Evolutionary conservation across 2,113 vertebrate genomes (phyloP), one percentile per base, ranked within the genome.

Genomic region (Antechinus stuartii): DNA sequence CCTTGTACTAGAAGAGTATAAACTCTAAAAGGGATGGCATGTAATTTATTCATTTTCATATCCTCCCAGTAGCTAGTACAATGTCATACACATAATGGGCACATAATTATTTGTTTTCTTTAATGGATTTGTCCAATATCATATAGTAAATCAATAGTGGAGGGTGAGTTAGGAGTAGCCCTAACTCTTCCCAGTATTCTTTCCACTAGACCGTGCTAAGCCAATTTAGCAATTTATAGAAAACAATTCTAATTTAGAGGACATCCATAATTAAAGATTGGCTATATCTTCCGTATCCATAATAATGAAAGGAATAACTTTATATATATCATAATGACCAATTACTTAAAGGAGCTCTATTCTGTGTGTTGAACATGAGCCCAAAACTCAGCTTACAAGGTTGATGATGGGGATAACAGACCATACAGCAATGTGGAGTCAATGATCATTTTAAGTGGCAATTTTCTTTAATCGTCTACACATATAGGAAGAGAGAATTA

Each of bases 401-500:
- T 91, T 89, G n/a, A 25, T 54, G 76, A 19, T 76, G 94, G 0
- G 56, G 8, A 14, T 92, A 90, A 54, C 90, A 94, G 94, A 76
- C 89, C 2, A n/a, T 53, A 95, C 54, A 94, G 84, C 94, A 94
- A 93, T 50, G 22, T 42, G 68, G 27, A 47, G 90, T 91, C 55
- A 52, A 14, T 93, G 76, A 61, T 68, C 91, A 89, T 61, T 90
- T 94, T 76, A 96, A 94, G 14, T 92, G n/a, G 52, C 90, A 91
- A 12, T 93, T 95, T 95, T 42, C 54, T 53, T 35, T 94, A 95
- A 94, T 96, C 54, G 93, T 89, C 35, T 35, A 11, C 2, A 90
- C 93, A 53, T 52, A 16, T 52, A 95, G 35, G 95, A 97, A 94
- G 53, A 76, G 92, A 90, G 46, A 89, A 93, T 93, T 95, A 96